Evolutionary conservation across 2,113 vertebrate species (phyloP).

Genomic region (Hippoglossus stenolepis): DNA sequence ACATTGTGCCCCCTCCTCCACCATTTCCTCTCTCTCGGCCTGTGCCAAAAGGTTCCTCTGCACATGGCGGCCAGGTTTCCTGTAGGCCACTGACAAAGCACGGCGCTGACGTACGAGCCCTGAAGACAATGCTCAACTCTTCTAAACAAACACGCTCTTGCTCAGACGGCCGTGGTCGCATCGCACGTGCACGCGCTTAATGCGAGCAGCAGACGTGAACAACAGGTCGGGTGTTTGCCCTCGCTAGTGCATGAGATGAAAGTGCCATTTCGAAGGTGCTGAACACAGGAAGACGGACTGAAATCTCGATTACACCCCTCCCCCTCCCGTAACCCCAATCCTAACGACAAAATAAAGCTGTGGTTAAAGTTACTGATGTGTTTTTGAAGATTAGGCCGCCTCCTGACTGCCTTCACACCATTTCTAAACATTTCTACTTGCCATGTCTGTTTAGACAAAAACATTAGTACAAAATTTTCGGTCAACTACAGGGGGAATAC

Average conservation of each 20-base stretch:
- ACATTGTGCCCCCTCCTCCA: constrained; percentile 41
- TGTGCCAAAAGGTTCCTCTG: constrained; percentile 85
- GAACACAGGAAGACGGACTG: constrained; percentile 66
- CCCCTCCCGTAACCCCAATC: constrained; percentile 4
- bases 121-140: constrained; percentile 80
- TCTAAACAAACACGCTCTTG: constrained; percentile 80
- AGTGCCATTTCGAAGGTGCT: constrained; percentile 45
- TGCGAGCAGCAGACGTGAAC: constrained; percentile 49
- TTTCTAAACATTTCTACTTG: constrained; percentile 5
- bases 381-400: constrained; percentile 37
- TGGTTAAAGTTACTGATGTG: constrained; percentile 56
- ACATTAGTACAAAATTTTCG: background rate
- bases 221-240: constrained; percentile 33
- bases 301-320: constrained; percentile 48
- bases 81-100: constrained; percentile 81
- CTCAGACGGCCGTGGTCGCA: constrained; percentile 34
- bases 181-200: constrained; percentile 39
- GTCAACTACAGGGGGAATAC: background rate
- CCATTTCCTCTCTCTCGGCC: constrained; percentile 83
- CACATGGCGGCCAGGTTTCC: constrained; percentile 85
- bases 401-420: background rate
- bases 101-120: constrained; percentile 79
- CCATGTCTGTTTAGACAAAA: background rate
- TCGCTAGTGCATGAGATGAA: constrained; percentile 6
- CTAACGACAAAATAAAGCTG: constrained; percentile 66